phyloP scores from a whole-genome alignment of 2,113 vertebrate species.

The Cisticola juncidis region DNA sequence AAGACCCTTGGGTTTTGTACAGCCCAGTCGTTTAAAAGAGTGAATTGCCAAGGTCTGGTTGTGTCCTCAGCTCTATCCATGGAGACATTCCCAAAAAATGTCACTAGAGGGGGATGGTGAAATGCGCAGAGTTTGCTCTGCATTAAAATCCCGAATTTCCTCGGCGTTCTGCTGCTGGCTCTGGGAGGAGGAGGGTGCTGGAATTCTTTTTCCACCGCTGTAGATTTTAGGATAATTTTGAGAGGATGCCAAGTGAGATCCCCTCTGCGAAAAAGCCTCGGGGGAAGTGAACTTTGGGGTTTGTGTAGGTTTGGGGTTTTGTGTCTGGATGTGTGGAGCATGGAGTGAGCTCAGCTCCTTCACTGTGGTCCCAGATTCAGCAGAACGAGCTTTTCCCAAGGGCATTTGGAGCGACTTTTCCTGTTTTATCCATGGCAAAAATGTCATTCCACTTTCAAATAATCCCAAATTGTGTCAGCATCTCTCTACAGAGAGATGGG shows the following conservation, averaged over 20 bases:
- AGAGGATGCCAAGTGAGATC: not conserved
- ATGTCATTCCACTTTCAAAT: not conserved
- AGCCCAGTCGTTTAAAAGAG: not conserved
- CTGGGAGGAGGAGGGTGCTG: not conserved
- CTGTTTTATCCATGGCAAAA: not conserved
- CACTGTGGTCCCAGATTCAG: not conserved
- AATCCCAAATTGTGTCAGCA: not conserved
- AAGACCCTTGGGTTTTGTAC: not conserved
- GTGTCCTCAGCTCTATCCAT: fast-evolving
- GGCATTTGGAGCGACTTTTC: not conserved
- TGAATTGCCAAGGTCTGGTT: fast-evolving
- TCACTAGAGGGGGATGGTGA: conserved; percentile 39
- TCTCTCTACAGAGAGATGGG: not conserved
- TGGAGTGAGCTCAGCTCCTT: not conserved
- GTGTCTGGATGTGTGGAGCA: not conserved
- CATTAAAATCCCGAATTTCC: not conserved
- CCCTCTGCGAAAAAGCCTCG: not conserved
- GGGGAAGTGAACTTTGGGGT: not conserved
- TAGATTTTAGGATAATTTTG: not conserved
- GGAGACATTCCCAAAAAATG: not conserved
- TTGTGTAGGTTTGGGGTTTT: not conserved
- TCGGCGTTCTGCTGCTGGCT: not conserved
- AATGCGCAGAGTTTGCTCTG: not conserved
- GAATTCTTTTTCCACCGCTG: not conserved
- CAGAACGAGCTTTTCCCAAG: not conserved